Percentiles rank a stretch among this genome's conserved stretches.
These are phyloP conservation scores for Barnardius zonarius DNA, from an alignment of 2,113 vertebrate genomes.

Conservation along the genomic window DNA sequence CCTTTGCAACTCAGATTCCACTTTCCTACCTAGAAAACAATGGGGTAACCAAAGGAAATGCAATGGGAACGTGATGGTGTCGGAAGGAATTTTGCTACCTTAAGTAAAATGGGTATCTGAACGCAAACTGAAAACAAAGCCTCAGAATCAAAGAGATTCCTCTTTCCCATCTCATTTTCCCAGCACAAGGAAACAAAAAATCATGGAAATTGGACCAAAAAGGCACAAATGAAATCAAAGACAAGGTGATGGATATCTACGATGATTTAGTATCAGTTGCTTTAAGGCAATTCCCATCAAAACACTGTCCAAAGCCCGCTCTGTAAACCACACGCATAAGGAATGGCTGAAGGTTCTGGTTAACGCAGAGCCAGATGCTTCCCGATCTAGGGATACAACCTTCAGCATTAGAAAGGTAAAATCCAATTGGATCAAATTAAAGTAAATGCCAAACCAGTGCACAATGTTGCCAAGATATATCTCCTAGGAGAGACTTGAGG, in stretches of 20 bases:
- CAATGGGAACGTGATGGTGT: not conserved
- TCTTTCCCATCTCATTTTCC: not conserved
- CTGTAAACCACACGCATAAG: not conserved
- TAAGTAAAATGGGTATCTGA: not conserved
- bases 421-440: not conserved
- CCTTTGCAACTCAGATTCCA: not conserved
- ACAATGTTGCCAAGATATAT: not conserved
- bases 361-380: not conserved
- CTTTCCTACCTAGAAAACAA: not conserved
- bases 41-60: not conserved
- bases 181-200: fast-evolving
- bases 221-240: not conserved
- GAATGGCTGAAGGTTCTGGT: not conserved
- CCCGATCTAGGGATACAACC: not conserved
- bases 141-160: not conserved
- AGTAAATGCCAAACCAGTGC: not conserved
- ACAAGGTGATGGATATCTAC: not conserved
- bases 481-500: not conserved
- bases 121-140: not conserved
- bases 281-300: not conserved
- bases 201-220: not conserved
- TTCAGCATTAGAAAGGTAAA: not conserved
- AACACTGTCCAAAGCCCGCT: not conserved
- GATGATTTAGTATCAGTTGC: not conserved
- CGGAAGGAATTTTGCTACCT: not conserved